These are phyloP conservation scores for Bovichtus diacanthus DNA, from an alignment of 2,797 vertebrate genomes.

Conservation along the genomic window DNA sequence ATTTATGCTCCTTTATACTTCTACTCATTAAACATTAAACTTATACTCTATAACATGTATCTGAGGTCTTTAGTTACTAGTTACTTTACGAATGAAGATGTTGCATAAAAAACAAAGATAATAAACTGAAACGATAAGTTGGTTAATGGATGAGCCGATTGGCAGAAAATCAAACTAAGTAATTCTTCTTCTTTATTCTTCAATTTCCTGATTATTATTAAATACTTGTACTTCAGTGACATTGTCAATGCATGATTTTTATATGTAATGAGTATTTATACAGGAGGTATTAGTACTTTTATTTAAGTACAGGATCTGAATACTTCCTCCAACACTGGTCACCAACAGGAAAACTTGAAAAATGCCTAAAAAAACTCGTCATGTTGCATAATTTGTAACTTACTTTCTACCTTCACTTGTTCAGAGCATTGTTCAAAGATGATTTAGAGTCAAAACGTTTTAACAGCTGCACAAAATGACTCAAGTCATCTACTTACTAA, in stretches of 20 bases:
- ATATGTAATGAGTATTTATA: not conserved
- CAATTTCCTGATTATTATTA: no score
- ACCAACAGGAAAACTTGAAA: constrained; percentile 26
- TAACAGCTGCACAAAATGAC: not conserved
- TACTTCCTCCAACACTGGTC: not conserved
- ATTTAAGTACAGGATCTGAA: not conserved
- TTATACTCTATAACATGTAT: not conserved
- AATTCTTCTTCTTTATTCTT: no score
- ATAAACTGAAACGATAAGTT: no score
- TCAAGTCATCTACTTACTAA: constrained; percentile 72
- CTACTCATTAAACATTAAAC: not conserved
- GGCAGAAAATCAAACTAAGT: not conserved
- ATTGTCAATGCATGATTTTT: no score
- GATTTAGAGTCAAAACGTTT: not conserved
- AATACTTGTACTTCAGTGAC: no score
- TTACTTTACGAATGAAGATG: not conserved
- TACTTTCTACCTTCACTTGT: not conserved
- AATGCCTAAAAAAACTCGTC: constrained; percentile 26
- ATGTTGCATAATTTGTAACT: not conserved
- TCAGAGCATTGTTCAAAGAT: not conserved
- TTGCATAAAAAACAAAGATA: not conserved
- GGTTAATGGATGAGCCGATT: not conserved
- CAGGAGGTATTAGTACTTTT: not conserved
- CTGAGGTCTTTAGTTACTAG: not conserved
- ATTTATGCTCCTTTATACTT: not conserved